Evolutionary conservation across 2,113 vertebrate genomes (phyloP).

Genomic region (Chaetorhynchus papuensis): DNA sequence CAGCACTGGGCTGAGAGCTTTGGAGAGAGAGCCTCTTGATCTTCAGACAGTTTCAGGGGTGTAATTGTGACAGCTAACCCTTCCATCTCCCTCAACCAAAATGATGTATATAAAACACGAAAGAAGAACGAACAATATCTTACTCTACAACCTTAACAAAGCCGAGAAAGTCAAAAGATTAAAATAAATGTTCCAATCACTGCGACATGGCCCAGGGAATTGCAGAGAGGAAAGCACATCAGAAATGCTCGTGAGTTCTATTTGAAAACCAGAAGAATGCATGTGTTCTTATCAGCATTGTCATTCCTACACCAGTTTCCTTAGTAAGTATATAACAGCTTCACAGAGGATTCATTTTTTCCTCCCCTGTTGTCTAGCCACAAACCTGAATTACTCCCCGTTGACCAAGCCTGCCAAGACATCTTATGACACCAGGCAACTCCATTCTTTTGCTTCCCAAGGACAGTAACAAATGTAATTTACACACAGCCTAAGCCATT

Average conservation of each 20-base stretch:
- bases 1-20: neutral
- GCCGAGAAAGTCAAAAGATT: neutral
- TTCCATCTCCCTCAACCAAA: neutral
- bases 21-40: constrained; percentile 14
- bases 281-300: neutral
- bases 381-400: neutral
- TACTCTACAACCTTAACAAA: constrained; percentile 5
- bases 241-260: neutral
- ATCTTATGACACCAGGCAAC: neutral
- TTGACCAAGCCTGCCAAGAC: neutral
- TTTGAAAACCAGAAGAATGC: neutral
- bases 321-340: neutral
- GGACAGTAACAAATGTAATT: neutral
- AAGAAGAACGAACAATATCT: neutral
- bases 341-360: neutral
- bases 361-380: neutral
- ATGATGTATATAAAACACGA: neutral
- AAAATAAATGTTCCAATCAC: neutral
- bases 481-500: neutral
- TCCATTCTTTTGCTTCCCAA: neutral
- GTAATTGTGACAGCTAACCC: neutral
- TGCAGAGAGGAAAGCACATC: neutral
- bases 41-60: neutral
- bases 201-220: neutral
- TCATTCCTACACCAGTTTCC: neutral